These are phyloP conservation scores for Uropsilus gracilis DNA, from an alignment of 2,113 vertebrate genomes.

Conservation along the genomic window DNA sequence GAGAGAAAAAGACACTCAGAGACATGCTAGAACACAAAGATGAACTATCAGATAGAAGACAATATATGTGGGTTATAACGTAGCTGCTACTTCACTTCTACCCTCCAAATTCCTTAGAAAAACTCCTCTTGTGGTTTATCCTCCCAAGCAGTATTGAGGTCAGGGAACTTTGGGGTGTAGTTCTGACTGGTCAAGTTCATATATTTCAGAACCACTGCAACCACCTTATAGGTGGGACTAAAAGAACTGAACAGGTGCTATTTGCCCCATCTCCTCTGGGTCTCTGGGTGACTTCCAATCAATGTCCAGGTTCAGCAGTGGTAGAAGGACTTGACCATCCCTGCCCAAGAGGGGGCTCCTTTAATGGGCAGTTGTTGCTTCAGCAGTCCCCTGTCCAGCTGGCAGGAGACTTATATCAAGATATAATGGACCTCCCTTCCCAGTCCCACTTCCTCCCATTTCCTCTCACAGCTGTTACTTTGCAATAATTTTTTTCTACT, in stretches of 20 bases:
- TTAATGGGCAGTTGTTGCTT: not conserved
- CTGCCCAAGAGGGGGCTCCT: not conserved
- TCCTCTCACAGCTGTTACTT: not conserved
- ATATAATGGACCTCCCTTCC: not conserved
- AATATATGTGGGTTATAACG: not conserved
- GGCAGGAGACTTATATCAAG: not conserved
- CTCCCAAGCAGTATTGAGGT: not conserved
- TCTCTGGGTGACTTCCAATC: not conserved
- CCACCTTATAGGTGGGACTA: not conserved
- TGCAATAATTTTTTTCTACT: not conserved
- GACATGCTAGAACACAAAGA: not conserved
- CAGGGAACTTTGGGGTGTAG: not conserved
- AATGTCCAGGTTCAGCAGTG: not conserved
- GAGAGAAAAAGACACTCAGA: not conserved
- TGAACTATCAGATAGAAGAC: not conserved
- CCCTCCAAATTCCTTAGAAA: not conserved
- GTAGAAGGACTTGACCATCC: not conserved
- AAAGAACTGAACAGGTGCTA: not conserved
- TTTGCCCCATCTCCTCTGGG: not conserved
- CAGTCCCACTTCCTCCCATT: not conserved
- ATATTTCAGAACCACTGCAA: not conserved
- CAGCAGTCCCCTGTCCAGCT: not conserved
- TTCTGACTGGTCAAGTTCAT: not conserved
- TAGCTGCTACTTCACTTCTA: not conserved
- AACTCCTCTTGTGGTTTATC: not conserved